Base-by-base conservation (phyloP, 2,888 invertebrate species). In the Hydriomena furcata region DNA sequence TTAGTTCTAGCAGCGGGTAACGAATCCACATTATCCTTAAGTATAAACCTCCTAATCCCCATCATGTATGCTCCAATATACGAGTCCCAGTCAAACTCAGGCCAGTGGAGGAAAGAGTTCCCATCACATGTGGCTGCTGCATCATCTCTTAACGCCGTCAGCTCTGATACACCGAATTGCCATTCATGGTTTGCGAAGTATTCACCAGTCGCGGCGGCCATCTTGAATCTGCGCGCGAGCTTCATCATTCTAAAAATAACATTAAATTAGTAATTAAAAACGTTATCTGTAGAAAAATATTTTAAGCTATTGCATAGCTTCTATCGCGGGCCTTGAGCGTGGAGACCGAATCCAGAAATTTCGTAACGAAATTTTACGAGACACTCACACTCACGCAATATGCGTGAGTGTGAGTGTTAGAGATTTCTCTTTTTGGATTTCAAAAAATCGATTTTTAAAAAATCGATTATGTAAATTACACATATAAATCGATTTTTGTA, bases 181-280 rank as follows among this genome's bases (percentile, higher is more conserved):
- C 97, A 98, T 63, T 97, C 95, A 74, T 95, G 93, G 13, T 94
- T 92, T 0, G 97, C 95, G 74, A 98, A 98, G 75, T 95, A 98
- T 71, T 95, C 94, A 0, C 97, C 95, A 0, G 94, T 94, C 10
- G 93, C 92, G 0, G 96, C 93, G 0, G 96, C 95, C 70, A 93
- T 92, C 65, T 95, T 94, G 76, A 97, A 94, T 54, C 95, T 94
- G 43, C 92, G 93, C n/a, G 96, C 95, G 1, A 96, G 92, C 71
- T 95, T 96, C 80, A 97, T 92, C 94, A 97, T 96, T 60, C 96
- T 96, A 17, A 76, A 10, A 83, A 80, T 13, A n/a, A n/a, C n/a
- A n/a, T n/a, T n/a, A n/a, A n/a, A n/a, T n/a, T n/a, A n/a, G n/a
- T n/a, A n/a, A n/a, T n/a, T n/a, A n/a, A n/a, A n/a, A n/a, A n/a